phyloP scores from a whole-genome alignment of 1,140 invertebrate genomes.

The Nephila pilipes region DNA sequence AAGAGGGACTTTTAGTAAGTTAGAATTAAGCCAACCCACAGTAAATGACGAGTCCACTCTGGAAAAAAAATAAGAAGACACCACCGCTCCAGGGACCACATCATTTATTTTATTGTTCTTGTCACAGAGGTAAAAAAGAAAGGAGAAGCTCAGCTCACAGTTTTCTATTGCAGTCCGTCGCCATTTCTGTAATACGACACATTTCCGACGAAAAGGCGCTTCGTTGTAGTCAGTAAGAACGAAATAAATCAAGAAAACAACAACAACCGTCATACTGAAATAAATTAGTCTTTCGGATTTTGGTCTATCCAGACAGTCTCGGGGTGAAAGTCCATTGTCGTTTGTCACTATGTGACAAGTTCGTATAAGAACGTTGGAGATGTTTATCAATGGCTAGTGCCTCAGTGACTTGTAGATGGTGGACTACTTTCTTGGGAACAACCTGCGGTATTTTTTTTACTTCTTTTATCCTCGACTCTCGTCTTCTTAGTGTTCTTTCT shows the following conservation, averaged over 20 bases:
- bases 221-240: conserved; percentile 26
- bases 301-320: conserved; percentile 57
- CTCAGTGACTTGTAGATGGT: background rate
- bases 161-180: conserved; percentile 25
- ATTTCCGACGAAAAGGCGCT: conserved; percentile 47
- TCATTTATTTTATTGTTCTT: conserved; percentile 28
- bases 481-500: too few relatives aligned
- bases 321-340: conserved; percentile 53
- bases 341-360: conserved; percentile 67
- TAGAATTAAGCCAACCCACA: background rate
- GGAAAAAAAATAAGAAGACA: background rate
- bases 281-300: conserved; percentile 72
- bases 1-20: too few relatives aligned
- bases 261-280: conserved; percentile 57
- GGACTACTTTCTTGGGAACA: background rate
- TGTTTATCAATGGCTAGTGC: conserved; percentile 66
- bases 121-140: background rate
- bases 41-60: background rate
- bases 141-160: conserved; percentile 2
- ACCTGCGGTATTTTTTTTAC: too few relatives aligned
- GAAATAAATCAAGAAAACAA: conserved; percentile 45
- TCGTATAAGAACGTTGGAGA: conserved; percentile 31
- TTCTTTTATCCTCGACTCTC: too few relatives aligned
- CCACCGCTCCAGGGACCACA: conserved; percentile 28
- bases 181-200: conserved; percentile 65